Conservation (phyloP, 2,797 vertebrate species). For the Microcaecilia unicolor region DNA sequence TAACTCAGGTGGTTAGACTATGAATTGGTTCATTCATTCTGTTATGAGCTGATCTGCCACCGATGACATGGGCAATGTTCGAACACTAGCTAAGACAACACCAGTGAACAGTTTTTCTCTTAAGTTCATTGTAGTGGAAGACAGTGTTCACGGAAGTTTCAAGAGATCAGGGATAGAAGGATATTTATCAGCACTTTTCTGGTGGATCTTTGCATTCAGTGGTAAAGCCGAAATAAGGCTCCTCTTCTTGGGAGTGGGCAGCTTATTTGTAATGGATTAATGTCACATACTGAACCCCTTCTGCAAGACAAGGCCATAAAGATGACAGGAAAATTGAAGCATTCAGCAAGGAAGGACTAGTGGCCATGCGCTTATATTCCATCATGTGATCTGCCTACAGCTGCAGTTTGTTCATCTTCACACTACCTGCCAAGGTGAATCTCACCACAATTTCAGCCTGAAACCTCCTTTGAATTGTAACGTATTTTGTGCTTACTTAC, state of each 20-base stretch:
- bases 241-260: slow-evolving; percentile 19
- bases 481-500: slow-evolving; percentile 57
- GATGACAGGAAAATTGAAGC: slow-evolving; percentile 40
- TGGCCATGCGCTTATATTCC: slow-evolving; percentile 58
- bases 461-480: slow-evolving; percentile 51
- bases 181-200: slow-evolving; percentile 24
- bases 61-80: slow-evolving; percentile 25
- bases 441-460: slow-evolving; percentile 52
- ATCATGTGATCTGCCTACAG: slow-evolving; percentile 40
- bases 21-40: slow-evolving; percentile 38
- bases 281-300: slow-evolving; percentile 15
- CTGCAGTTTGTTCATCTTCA: slow-evolving; percentile 52
- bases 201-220: slow-evolving; percentile 20
- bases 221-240: slow-evolving; percentile 40
- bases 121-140: slow-evolving; percentile 70
- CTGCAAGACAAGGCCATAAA: slow-evolving; percentile 40
- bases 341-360: slow-evolving; percentile 35
- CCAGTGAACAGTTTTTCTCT: slow-evolving; percentile 34
- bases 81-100: slow-evolving; percentile 41
- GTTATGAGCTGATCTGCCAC: slow-evolving; percentile 42
- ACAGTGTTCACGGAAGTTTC: slow-evolving; percentile 69
- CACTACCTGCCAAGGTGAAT: slow-evolving; percentile 55
- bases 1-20: slow-evolving; percentile 28
- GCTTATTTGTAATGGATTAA: slow-evolving; percentile 14
- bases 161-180: slow-evolving; percentile 47